phyloP scores from a whole-genome alignment of 2,113 vertebrate species.

The Drymodes brunneopygia region DNA sequence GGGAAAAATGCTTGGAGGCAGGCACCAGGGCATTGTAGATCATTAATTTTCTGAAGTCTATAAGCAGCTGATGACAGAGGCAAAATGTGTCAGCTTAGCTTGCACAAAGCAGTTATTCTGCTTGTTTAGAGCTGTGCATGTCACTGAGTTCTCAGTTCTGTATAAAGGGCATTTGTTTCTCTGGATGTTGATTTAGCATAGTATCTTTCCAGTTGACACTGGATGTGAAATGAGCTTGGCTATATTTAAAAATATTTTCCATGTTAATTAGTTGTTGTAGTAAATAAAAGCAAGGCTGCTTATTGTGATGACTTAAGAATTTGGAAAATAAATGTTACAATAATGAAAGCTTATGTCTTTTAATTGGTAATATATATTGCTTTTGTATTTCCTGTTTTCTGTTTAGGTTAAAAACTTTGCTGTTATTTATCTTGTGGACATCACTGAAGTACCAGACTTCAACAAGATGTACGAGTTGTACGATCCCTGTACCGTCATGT shows the following conservation, averaged over 20 bases:
- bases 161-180: not conserved
- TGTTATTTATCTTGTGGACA: conserved; percentile 97
- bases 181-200: not conserved
- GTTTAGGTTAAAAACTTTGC: conserved; percentile 97
- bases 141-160: not conserved
- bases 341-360: not conserved
- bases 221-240: not conserved
- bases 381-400: not conserved
- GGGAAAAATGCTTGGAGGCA: not conserved
- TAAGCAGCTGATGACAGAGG: not conserved
- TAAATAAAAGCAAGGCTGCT: not conserved
- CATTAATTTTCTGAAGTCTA: not conserved
- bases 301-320: not conserved
- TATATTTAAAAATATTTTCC: not conserved
- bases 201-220: not conserved
- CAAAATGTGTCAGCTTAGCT: not conserved
- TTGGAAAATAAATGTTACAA: not conserved
- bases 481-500: conserved; percentile 97
- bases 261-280: not conserved
- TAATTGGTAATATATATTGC: not conserved
- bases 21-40: not conserved
- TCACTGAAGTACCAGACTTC: conserved; percentile 98
- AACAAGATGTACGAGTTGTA: conserved; percentile 99
- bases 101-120: not conserved
- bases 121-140: not conserved